Conservation (phyloP, 2,113 vertebrate species). For the Callithrix jacchus region DNA sequence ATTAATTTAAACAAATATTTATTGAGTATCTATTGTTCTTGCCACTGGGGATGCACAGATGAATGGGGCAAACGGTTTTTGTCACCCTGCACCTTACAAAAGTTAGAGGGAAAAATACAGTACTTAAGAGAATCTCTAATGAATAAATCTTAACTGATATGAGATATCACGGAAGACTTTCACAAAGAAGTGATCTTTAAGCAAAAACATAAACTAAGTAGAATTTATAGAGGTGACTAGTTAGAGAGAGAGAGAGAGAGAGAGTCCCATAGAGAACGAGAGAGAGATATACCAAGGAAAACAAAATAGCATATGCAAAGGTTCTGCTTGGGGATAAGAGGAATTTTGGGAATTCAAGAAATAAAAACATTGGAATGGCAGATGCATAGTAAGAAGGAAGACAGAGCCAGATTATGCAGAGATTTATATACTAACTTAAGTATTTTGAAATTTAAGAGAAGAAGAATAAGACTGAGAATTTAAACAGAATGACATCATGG, state of each 20-base stretch:
- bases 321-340: not conserved
- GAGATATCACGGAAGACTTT: not conserved
- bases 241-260: not conserved
- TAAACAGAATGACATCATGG: not conserved
- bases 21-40: not conserved
- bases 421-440: not conserved
- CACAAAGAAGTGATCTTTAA: not conserved
- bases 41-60: not conserved
- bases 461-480: not conserved
- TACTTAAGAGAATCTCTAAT: not conserved
- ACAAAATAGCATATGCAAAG: not conserved
- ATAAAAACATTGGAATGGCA: not conserved
- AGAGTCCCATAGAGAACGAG: not conserved
- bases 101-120: not conserved
- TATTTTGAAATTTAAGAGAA: not conserved
- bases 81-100: not conserved
- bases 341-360: not conserved
- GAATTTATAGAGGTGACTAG: not conserved
- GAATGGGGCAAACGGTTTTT: not conserved
- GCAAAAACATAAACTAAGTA: not conserved
- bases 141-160: not conserved
- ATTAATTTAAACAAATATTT: conserved; percentile 30
- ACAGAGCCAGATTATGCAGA: not conserved
- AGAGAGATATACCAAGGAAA: not conserved
- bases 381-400: not conserved